phyloP scores from a whole-genome alignment of 1,140 invertebrate species.

The Pararge aegeria region DNA sequence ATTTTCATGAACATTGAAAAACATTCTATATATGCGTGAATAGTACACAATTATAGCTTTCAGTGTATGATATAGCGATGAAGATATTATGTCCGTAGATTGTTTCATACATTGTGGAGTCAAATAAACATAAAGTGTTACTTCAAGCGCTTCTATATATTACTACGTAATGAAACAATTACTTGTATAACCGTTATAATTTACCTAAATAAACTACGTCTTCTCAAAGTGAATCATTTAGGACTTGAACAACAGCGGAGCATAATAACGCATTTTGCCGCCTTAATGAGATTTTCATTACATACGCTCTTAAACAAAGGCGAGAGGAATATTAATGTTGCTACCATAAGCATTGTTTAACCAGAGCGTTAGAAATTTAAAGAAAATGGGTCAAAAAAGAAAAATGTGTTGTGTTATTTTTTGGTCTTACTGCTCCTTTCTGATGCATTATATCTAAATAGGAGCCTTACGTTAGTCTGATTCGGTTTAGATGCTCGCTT shows the following conservation, averaged over 20 bases:
- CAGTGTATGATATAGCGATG: too few species aligned
- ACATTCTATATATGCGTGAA: too few species aligned
- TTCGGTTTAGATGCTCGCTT: too few species aligned
- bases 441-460: neutral
- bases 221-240: constrained; percentile 5
- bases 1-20: too few species aligned
- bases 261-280: constrained; percentile 21
- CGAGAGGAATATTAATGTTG: constrained; percentile 25
- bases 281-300: constrained; percentile 36
- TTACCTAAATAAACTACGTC: neutral
- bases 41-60: too few species aligned
- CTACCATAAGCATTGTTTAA: constrained; percentile 25
- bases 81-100: too few species aligned
- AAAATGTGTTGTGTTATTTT: constrained; percentile 4
- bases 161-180: neutral
- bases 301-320: constrained; percentile 32
- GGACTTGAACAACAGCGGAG: neutral
- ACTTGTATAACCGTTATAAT: neutral
- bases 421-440: constrained; percentile 3
- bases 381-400: constrained; percentile 29
- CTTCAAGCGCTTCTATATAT: neutral
- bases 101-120: too few species aligned
- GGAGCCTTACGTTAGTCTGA: neutral
- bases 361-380: constrained; percentile 24
- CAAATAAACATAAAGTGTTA: neutral